These are phyloP conservation scores for Formicarius rufipectus DNA, from an alignment of 2,113 vertebrate genomes.

Conservation along the genomic window DNA sequence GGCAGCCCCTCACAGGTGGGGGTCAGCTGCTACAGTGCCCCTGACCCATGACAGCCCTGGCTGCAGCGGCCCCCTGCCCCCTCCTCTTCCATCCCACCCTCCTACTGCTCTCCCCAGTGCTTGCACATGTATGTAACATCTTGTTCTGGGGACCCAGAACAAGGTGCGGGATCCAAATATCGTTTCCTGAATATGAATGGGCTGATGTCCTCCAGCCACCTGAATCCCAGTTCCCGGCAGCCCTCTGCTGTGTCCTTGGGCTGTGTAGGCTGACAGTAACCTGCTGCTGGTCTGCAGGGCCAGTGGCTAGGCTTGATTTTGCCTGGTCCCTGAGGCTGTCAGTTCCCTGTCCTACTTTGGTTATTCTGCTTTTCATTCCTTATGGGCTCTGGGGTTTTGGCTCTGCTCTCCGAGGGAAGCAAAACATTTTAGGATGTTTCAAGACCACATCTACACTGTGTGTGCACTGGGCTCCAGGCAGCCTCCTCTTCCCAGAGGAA, in stretches of 20 bases:
- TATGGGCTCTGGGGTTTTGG: neutral
- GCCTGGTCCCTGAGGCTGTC: neutral
- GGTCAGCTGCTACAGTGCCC: neutral
- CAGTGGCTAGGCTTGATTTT: neutral
- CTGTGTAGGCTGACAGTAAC: neutral
- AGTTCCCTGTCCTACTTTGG: neutral
- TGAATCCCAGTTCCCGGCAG: neutral
- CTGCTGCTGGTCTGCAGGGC: accelerated
- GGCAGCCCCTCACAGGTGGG: neutral
- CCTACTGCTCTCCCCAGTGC: neutral
- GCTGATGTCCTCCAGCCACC: neutral
- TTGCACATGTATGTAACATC: accelerated
- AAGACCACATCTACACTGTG: accelerated
- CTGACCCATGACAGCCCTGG: neutral
- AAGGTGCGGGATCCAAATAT: neutral
- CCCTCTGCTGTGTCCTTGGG: neutral
- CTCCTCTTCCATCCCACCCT: accelerated
- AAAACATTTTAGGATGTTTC: neutral
- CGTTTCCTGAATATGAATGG: neutral
- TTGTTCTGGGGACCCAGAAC: neutral
- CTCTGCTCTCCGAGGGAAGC: neutral
- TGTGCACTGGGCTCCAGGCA: accelerated
- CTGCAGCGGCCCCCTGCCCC: accelerated
- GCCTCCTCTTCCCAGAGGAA: neutral
- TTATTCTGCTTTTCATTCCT: neutral